Percentiles rank a stretch among this genome's conserved stretches.
Evolutionary conservation across 2,797 vertebrate genomes (phyloP).

Genomic region (Gallirallus australis): DNA sequence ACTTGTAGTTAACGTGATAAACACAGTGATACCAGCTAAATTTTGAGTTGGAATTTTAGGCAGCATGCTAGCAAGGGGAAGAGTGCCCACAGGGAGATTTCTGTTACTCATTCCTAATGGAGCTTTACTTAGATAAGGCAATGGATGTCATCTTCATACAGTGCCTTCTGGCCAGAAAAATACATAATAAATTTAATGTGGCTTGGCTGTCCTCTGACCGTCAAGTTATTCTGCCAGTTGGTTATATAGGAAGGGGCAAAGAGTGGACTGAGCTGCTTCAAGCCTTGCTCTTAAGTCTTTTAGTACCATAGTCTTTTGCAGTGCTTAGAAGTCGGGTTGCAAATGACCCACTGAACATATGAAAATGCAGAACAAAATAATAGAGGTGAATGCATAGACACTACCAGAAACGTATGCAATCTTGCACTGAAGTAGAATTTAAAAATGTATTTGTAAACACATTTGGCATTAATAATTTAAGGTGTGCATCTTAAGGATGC

Average conservation of each 20-base stretch:
- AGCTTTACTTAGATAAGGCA: not conserved
- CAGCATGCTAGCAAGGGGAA: not conserved
- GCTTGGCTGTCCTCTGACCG: slow-evolving; percentile 9
- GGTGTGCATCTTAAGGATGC: accelerated
- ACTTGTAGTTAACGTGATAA: not conserved
- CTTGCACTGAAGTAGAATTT: not conserved
- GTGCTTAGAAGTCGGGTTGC: not conserved
- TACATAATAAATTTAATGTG: not conserved
- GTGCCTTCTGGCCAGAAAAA: slow-evolving; percentile 19
- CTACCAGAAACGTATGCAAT: not conserved
- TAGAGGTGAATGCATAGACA: not conserved
- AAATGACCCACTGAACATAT: not conserved
- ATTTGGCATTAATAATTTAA: not conserved
- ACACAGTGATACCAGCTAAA: not conserved
- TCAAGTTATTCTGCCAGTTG: not conserved
- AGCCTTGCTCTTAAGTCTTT: not conserved
- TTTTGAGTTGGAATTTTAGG: not conserved
- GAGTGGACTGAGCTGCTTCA: not conserved
- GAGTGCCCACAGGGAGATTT: not conserved
- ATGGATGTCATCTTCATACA: not conserved
- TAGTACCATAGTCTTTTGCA: not conserved
- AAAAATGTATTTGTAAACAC: not conserved
- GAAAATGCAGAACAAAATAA: not conserved
- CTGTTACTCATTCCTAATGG: not conserved
- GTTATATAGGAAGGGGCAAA: not conserved